phyloP scores from a whole-genome alignment of 2,797 vertebrate species.

The Melanotaenia maccullochi region DNA sequence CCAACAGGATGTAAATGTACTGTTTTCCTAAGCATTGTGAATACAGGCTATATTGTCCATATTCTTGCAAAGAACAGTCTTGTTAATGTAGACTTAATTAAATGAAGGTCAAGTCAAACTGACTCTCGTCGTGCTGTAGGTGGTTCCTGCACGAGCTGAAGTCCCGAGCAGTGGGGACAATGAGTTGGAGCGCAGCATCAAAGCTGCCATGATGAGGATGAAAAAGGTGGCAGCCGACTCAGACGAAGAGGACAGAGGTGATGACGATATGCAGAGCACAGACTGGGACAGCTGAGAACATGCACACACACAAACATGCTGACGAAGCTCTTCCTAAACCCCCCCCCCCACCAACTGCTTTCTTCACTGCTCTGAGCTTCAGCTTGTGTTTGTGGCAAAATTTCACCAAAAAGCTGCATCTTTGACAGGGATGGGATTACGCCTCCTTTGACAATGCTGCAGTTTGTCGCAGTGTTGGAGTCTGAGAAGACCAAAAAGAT shows the following conservation, averaged over 20 bases:
- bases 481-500: background rate
- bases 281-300: constrained; percentile 89
- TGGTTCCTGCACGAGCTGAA: constrained; percentile 45
- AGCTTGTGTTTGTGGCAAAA: constrained; percentile 36
- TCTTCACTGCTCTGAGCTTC: constrained; percentile 17
- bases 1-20: background rate
- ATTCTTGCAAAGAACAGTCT: background rate
- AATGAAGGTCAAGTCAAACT: background rate
- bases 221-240: constrained; percentile 92
- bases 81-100: background rate
- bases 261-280: constrained; percentile 72
- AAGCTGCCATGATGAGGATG: constrained; percentile 93
- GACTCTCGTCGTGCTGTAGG: constrained; percentile 28
- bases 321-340: background rate
- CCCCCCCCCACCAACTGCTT: constrained; percentile 2
- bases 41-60: background rate
- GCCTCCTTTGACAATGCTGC: constrained; percentile 17
- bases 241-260: constrained; percentile 84
- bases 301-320: background rate
- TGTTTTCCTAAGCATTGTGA: background rate
- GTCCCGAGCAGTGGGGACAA: constrained; percentile 55
- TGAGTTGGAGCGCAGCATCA: constrained; percentile 93
- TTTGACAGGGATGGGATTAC: constrained; percentile 30
- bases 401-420: constrained; percentile 20
- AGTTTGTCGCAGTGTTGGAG: constrained; percentile 6